Percentiles rank a stretch among this genome's conserved stretches.
phyloP scores from a whole-genome alignment of 2,797 vertebrate genomes.

The Molossus molossus region DNA sequence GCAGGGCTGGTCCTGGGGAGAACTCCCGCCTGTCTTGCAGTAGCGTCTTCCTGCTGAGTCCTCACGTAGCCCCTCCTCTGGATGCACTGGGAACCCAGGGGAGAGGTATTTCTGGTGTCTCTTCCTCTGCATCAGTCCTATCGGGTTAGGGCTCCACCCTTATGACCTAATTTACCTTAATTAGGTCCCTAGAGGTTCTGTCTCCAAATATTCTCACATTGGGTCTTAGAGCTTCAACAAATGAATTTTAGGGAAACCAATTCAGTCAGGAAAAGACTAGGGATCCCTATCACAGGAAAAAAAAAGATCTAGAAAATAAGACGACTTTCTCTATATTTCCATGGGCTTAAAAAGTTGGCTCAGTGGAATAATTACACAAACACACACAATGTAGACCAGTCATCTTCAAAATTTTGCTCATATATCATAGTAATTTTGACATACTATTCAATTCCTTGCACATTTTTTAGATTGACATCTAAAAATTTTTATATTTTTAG shows the following conservation, averaged over 20 bases:
- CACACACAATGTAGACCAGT: not conserved
- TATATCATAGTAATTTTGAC: not conserved
- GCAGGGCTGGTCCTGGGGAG: not conserved
- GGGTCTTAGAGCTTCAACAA: not conserved
- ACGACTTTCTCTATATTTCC: not conserved
- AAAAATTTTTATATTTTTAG: conserved; percentile 46
- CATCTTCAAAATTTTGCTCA: not conserved
- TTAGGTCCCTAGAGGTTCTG: not conserved
- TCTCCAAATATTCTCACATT: not conserved
- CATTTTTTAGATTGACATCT: not conserved
- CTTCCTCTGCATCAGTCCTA: not conserved
- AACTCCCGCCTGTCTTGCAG: too few species aligned
- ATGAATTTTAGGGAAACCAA: not conserved
- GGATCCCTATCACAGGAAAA: not conserved
- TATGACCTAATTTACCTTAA: not conserved
- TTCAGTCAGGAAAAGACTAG: not conserved
- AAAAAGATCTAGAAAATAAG: conserved; percentile 8
- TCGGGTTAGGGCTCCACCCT: not conserved
- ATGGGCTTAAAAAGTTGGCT: not conserved
- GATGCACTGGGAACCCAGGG: too few species aligned
- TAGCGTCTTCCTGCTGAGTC: not conserved
- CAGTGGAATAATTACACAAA: not conserved
- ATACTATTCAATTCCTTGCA: not conserved
- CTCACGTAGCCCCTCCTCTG: not conserved
- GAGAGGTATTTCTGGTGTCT: not conserved